These are phyloP conservation scores for Mechanitis mazaeus DNA, from an alignment of 2,888 invertebrate genomes.

Conservation along the genomic window DNA sequence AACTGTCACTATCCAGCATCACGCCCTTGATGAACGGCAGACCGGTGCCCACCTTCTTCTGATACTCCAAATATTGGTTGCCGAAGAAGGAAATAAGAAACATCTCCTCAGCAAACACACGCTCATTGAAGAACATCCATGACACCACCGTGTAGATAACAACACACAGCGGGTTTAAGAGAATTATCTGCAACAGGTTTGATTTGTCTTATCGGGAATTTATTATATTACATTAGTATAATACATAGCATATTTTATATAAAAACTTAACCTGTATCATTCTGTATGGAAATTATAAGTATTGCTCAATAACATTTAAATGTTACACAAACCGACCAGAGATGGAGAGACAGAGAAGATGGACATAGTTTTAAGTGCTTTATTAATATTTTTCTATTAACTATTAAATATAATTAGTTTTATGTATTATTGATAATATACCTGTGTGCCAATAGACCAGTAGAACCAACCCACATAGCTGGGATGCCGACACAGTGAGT, in stretches of 20 bases:
- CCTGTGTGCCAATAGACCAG: conserved; percentile 99
- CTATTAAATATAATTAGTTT: too few species aligned
- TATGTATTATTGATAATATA: conserved; percentile 46
- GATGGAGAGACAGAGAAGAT: too few species aligned
- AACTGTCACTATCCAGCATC: conserved; percentile 31
- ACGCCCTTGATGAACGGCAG: conserved; percentile 92
- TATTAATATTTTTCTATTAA: too few species aligned
- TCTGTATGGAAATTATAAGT: too few species aligned
- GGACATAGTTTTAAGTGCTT: too few species aligned
- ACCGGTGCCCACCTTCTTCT: conserved; percentile 88
- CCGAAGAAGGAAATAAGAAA: conserved; percentile 95
- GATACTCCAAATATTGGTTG: conserved; percentile 89
- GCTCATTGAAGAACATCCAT: conserved; percentile 93
- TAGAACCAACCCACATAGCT: conserved; percentile 99
- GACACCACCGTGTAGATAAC: conserved; percentile 87
- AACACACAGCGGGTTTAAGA: conserved; percentile 93
- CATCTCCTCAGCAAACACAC: conserved; percentile 92
- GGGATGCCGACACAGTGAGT: conserved; percentile 91
- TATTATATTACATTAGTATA: too few species aligned
- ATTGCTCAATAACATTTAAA: too few species aligned
- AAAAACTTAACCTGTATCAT: too few species aligned
- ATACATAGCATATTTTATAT: too few species aligned
- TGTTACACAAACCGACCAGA: too few species aligned
- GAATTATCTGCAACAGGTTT: conserved; percentile 78
- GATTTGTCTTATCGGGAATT: not conserved